A percentile compares a stretch with the other conserved stretches of the same genome.
Conservation (phyloP, 2,113 vertebrate species). For the Pelodiscus sinensis region DNA sequence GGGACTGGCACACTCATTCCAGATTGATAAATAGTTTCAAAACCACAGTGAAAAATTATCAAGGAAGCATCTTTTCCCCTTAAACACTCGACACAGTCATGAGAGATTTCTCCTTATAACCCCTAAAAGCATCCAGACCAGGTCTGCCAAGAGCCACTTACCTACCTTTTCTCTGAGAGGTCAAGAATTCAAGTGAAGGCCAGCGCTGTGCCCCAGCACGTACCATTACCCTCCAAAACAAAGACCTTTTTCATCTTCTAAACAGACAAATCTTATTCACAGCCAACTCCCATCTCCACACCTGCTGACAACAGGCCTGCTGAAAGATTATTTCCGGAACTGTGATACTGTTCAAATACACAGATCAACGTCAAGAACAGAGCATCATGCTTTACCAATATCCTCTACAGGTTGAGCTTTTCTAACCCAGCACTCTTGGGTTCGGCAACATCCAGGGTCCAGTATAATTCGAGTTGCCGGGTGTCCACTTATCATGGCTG, state of each 20-base stretch:
- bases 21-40: not conserved
- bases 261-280: fast-evolving
- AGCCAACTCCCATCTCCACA: not conserved
- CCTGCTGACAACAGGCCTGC: not conserved
- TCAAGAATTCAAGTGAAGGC: not conserved
- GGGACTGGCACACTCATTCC: not conserved
- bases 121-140: not conserved
- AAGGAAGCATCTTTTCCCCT: not conserved
- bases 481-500: too few relatives aligned
- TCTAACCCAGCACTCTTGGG: too few relatives aligned
- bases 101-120: not conserved
- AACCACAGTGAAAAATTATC: not conserved
- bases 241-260: not conserved
- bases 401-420: too few relatives aligned
- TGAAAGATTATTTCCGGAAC: not conserved
- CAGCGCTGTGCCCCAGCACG: fast-evolving
- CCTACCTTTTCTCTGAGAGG: not conserved
- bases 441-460: too few relatives aligned
- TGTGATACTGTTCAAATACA: not conserved
- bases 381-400: fast-evolving
- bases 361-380: fast-evolving
- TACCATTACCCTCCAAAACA: not conserved
- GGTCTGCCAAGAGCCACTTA: not conserved
- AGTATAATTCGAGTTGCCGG: not conserved
- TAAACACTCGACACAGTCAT: not conserved